Evolutionary conservation across 2,888 invertebrate genomes (phyloP), one percentile per base, ranked within the genome.

Genomic region (Scaptomyza tumidula): DNA sequence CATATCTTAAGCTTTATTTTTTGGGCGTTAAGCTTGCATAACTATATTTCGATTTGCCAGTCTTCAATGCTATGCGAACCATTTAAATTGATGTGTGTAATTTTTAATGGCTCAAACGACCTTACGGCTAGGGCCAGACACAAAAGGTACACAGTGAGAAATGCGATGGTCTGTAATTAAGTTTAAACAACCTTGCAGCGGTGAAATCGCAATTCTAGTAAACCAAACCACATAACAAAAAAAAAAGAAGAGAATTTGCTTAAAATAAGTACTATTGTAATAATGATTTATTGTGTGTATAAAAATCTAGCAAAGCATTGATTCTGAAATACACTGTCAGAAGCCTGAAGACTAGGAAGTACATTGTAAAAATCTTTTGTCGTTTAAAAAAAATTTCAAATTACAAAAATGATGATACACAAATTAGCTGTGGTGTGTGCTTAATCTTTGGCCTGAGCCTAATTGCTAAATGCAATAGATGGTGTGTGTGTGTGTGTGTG

Each of bases 51-150:
- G n/a, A 14, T 43, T 43, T 7, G 46, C 9, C 50, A 50, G 27
- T 58, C 55, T 71, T 71, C 58, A 55, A 57, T 43, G 44, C 27
- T 52, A 14, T 27, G 52, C 39, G 13, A 52, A 6, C 48, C 48
- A 50, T 50, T 62, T 43, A 13, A 46, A 37, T 41, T 55, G 48
- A 41, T 41, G 29, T 62, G 45, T 67, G 61, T 58, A 70, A 64
- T 62, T 48, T 48, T 49, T 78, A 70, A 80, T 71, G 68, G 45
- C 58, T 24, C 54, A 35, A 48, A 48, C 41, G 84, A 73, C 79
- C 79, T 83, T 83, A 55, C 27, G 14, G 39, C 43, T 45, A 43
- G 65, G 71, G 71, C 56, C 53, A 59, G 39, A 13, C 4, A n/a
- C 24, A 24, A 31, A 35, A 24, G 33, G 14, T 60, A 10, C 46